phyloP scores from a whole-genome alignment of 1,140 invertebrate genomes.

The Thaumatotibia leucotreta region DNA sequence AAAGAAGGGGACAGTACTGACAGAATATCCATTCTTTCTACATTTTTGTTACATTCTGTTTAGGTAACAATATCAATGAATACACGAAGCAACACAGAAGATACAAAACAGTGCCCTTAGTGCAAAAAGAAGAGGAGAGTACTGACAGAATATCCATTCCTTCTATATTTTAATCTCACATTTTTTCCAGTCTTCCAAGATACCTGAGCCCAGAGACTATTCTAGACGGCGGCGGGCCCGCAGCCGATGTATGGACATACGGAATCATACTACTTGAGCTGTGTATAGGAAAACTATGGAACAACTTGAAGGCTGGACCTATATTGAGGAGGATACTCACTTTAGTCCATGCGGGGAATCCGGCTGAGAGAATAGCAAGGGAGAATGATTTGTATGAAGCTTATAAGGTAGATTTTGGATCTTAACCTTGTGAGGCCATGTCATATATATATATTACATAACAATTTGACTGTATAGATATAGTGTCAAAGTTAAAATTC shows the following conservation, averaged over 20 bases:
- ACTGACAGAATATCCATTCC: too few relatives aligned
- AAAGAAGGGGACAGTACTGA: too few relatives aligned
- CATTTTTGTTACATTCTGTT: too few relatives aligned
- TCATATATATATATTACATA: too few relatives aligned
- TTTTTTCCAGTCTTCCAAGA: constrained; percentile 79
- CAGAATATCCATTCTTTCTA: too few relatives aligned
- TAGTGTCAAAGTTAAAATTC: too few relatives aligned
- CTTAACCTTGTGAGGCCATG: not conserved
- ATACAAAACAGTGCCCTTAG: too few relatives aligned
- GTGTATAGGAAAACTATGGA: constrained; percentile 82
- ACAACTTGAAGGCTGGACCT: constrained; percentile 83
- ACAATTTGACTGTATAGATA: too few relatives aligned
- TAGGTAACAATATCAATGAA: too few relatives aligned
- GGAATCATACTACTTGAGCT: constrained; percentile 92
- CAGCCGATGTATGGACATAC: constrained; percentile 94
- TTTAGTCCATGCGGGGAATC: constrained; percentile 79
- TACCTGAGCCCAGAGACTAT: constrained; percentile 93
- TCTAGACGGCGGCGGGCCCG: constrained; percentile 80
- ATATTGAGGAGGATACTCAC: constrained; percentile 86
- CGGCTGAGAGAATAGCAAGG: constrained; percentile 85
- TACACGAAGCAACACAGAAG: too few relatives aligned
- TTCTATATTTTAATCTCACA: too few relatives aligned
- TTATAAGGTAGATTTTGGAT: constrained; percentile 78
- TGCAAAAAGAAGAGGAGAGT: too few relatives aligned
- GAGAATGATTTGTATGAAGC: constrained; percentile 84